Conservation (phyloP, 2,888 invertebrate genomes). For the Parnassius orleans region DNA sequence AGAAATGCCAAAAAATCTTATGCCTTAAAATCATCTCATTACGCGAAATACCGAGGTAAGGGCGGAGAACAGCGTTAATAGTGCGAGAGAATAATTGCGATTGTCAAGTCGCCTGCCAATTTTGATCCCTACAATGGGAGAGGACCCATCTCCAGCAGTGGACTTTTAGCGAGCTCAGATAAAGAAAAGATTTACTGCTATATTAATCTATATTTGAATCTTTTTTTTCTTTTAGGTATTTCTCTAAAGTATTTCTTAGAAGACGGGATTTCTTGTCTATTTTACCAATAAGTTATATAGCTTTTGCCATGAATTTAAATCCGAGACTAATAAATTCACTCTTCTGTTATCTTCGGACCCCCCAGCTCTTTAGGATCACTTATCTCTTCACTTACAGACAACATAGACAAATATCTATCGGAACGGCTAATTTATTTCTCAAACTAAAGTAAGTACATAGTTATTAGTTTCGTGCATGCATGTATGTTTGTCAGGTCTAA, state of each 20-base stretch:
- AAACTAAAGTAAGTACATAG: slow-evolving; percentile 63
- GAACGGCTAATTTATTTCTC: slow-evolving; percentile 65
- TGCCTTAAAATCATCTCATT: too few species aligned
- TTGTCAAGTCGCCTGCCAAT: too few species aligned
- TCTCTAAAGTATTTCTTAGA: slow-evolving; percentile 58
- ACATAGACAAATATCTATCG: slow-evolving; percentile 63
- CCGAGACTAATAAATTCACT: slow-evolving; percentile 43
- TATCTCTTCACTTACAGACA: slow-evolving; percentile 69
- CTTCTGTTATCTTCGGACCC: slow-evolving; percentile 63
- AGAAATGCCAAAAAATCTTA: too few species aligned
- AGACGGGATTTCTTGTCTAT: slow-evolving; percentile 69
- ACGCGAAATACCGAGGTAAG: too few species aligned
- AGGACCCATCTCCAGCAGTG: too few species aligned
- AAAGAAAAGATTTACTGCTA: too few species aligned
- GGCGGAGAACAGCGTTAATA: too few species aligned
- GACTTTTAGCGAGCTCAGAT: too few species aligned
- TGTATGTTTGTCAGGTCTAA: too few species aligned
- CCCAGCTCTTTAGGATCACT: slow-evolving; percentile 67
- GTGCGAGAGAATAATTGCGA: too few species aligned
- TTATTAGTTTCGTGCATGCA: neutral
- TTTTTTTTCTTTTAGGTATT: slow-evolving; percentile 55
- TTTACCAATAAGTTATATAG: slow-evolving; percentile 61
- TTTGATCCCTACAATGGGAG: too few species aligned
- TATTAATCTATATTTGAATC: neutral
- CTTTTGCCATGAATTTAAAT: slow-evolving; percentile 47